Percentiles rank a stretch among this genome's conserved stretches.
phyloP scores from a whole-genome alignment of 2,888 invertebrate species.

The Coleophora flavipennella region DNA sequence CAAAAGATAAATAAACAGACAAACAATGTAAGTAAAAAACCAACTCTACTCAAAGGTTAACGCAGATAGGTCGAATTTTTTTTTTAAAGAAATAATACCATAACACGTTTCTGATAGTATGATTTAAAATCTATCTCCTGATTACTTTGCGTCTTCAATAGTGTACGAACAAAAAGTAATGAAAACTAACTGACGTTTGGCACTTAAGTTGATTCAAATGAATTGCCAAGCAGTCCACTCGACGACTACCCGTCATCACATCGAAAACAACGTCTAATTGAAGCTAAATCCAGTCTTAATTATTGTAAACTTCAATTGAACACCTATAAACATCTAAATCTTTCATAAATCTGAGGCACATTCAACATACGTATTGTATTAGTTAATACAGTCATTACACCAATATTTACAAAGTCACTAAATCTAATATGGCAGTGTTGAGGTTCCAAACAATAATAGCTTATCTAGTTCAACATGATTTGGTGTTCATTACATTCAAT shows the following conservation, averaged over 20 bases:
- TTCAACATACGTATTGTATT: slow-evolving; percentile 56
- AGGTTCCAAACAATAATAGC: slow-evolving; percentile 45
- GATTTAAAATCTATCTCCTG: no score
- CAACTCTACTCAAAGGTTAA: no score
- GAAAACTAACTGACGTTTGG: slow-evolving; percentile 22
- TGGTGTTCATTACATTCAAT: slow-evolving; percentile 11
- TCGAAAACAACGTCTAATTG: slow-evolving; percentile 18
- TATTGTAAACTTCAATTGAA: slow-evolving; percentile 33
- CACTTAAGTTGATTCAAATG: no score
- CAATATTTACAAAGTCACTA: slow-evolving; percentile 48
- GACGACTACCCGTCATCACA: background rate
- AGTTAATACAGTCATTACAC: slow-evolving; percentile 31
- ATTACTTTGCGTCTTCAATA: no score
- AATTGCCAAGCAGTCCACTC: no score
- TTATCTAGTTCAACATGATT: slow-evolving; percentile 20
- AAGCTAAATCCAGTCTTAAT: slow-evolving; percentile 44
- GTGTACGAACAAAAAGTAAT: slow-evolving; percentile 16
- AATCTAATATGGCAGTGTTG: slow-evolving; percentile 67
- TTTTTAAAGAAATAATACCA: no score
- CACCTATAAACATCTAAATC: slow-evolving; percentile 52
- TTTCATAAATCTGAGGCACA: slow-evolving; percentile 67
- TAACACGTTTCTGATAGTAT: no score
- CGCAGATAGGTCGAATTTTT: no score
- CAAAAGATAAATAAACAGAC: no score
- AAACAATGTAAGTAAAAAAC: no score